Conservation (phyloP, 2,888 invertebrate genomes). For the Ennomos erosarius region DNA sequence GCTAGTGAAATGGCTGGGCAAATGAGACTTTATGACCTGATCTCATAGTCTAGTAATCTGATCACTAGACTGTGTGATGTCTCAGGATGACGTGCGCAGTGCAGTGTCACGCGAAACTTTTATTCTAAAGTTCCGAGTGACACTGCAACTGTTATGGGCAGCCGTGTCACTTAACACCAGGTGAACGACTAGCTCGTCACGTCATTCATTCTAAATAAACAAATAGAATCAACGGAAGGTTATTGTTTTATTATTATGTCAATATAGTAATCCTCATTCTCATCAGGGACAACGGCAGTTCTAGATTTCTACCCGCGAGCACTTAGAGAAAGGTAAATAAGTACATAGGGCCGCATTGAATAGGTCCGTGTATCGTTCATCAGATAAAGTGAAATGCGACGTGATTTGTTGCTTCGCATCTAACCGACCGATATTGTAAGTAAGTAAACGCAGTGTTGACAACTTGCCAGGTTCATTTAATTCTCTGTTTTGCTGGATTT, state of each 20-base stretch:
- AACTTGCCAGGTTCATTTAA: conserved; percentile 1
- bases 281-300: conserved; percentile 18
- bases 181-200: no score
- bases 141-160: no score
- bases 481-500: not conserved
- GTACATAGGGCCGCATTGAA: conserved; percentile 49
- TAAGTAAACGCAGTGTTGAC: conserved; percentile 3
- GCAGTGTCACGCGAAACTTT: no score
- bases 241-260: not conserved
- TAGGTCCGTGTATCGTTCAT: conserved; percentile 41
- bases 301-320: conserved; percentile 58
- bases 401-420: conserved; percentile 43
- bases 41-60: no score
- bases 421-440: conserved; percentile 27
- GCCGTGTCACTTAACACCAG: no score
- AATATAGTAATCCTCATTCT: conserved; percentile 1
- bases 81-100: no score
- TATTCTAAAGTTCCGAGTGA: no score
- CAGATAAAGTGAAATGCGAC: conserved; percentile 45
- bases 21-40: no score
- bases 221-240: no score
- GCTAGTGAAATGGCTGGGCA: no score
- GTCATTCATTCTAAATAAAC: no score
- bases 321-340: conserved; percentile 52
- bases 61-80: no score